Percentiles rank a stretch among this genome's conserved stretches.
phyloP scores from a whole-genome alignment of 2,113 vertebrate species.

The human (Homo sapiens) region DNA sequence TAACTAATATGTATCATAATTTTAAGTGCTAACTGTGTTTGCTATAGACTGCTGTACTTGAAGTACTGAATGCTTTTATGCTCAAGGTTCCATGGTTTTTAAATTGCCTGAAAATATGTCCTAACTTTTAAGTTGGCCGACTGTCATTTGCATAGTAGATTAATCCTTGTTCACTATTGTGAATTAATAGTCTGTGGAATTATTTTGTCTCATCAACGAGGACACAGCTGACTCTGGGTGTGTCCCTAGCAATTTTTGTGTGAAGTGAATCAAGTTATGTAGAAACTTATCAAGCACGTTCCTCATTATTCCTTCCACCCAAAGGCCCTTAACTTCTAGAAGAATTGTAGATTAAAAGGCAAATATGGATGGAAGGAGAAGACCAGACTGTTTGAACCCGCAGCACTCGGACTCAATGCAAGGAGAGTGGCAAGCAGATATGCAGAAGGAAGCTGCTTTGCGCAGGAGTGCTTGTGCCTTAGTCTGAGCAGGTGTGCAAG shows the following conservation, averaged over 20 bases:
- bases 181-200: neutral
- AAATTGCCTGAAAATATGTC: neutral
- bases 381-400: neutral
- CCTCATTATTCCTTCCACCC: neutral
- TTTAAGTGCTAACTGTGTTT: neutral
- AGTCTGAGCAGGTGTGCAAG: neutral
- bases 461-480: too few species aligned
- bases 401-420: accelerated
- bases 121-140: neutral
- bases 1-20: neutral
- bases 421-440: accelerated
- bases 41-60: neutral
- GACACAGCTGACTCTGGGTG: too few species aligned
- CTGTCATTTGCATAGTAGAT: neutral
- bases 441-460: neutral
- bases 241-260: too few species aligned
- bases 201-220: neutral
- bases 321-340: accelerated
- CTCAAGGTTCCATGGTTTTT: neutral
- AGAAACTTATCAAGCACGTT: neutral
- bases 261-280: neutral
- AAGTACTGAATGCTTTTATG: neutral
- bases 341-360: neutral
- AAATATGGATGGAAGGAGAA: neutral
- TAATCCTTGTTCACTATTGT: neutral